Evolutionary conservation across 2,113 vertebrate species (phyloP).

Genomic region (Sylvicapra grimmia): DNA sequence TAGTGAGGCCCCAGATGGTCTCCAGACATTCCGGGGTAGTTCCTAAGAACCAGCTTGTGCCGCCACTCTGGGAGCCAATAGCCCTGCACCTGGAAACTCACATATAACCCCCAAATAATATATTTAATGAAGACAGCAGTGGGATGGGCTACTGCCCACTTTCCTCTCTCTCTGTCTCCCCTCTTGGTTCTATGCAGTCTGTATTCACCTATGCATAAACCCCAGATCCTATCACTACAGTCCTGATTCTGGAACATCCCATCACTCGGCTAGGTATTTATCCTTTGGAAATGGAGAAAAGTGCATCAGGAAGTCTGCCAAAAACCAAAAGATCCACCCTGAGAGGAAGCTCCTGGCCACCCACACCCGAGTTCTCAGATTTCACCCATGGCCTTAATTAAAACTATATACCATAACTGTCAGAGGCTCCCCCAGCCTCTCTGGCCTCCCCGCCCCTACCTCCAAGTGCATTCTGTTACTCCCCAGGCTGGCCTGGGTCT

Average conservation of each 20-base stretch:
- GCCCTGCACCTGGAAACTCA: slow-evolving; percentile 3
- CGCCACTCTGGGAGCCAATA: neutral
- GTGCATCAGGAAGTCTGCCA: neutral
- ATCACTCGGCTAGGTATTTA: neutral
- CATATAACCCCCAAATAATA: neutral
- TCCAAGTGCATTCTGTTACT: neutral
- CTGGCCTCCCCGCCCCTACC: neutral
- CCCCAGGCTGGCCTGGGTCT: neutral
- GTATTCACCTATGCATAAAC: neutral
- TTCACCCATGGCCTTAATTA: neutral
- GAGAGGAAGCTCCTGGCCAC: neutral
- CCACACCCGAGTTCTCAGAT: neutral
- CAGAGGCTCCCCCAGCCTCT: neutral
- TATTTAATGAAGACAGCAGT: neutral
- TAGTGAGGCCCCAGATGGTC: neutral
- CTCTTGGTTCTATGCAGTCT: neutral
- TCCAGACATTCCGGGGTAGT: neutral
- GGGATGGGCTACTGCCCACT: neutral
- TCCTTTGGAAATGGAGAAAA: neutral
- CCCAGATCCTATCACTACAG: neutral
- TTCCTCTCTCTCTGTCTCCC: neutral
- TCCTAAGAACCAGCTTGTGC: neutral
- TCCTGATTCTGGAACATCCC: neutral
- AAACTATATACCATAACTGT: neutral
- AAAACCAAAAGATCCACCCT: neutral